Percentiles rank a stretch among this genome's conserved stretches.
Conservation (phyloP, 2,113 vertebrate genomes). For the Myotis yumanensis region DNA sequence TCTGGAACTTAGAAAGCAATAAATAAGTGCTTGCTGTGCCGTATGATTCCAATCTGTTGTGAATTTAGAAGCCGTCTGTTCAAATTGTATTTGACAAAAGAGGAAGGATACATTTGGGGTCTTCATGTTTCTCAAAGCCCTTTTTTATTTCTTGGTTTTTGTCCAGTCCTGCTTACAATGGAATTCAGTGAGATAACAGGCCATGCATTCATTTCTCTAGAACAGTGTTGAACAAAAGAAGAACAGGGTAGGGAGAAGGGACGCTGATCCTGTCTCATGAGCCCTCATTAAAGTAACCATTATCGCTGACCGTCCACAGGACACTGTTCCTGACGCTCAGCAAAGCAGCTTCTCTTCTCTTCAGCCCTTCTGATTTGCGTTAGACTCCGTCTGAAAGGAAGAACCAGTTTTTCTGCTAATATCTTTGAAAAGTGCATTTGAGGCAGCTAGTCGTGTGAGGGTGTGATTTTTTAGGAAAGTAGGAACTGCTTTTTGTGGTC, state of each 20-base stretch:
- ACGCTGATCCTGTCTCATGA: neutral
- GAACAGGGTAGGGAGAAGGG: neutral
- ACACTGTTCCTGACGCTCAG: neutral
- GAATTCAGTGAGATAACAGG: neutral
- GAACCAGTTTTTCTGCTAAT: neutral
- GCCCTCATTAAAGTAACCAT: neutral
- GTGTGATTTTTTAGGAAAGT: neutral
- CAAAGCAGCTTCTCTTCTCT: neutral
- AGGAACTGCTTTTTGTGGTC: conserved; percentile 3
- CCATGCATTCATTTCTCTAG: neutral
- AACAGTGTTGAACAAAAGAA: neutral
- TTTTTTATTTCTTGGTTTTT: neutral
- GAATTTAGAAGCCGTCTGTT: conserved; percentile 1
- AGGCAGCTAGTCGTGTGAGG: conserved; percentile 4
- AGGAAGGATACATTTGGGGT: neutral
- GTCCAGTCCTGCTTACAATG: neutral
- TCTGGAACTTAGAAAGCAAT: neutral
- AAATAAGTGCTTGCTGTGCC: neutral
- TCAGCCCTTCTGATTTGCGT: neutral
- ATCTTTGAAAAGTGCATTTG: conserved; percentile 42
- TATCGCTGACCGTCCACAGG: neutral
- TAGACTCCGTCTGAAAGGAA: neutral
- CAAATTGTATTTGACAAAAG: neutral
- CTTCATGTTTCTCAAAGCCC: neutral
- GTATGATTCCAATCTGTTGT: neutral